These are phyloP conservation scores for Forbesichthys agassizii DNA, from an alignment of 2,113 vertebrate species.

Conservation along the genomic window DNA sequence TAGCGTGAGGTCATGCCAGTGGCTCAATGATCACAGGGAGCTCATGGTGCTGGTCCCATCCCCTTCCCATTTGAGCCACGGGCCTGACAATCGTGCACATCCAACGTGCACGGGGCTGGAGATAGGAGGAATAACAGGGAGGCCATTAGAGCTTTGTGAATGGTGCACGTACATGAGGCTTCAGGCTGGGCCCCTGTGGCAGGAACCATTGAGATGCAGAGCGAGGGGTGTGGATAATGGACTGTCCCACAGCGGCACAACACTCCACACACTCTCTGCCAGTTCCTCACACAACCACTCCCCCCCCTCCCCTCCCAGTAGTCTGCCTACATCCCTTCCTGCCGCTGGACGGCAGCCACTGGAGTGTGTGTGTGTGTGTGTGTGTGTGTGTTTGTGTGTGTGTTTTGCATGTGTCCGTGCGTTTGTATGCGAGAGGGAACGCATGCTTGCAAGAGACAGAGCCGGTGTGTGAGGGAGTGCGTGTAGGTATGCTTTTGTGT, in stretches of 20 bases:
- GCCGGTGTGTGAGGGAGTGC: background rate
- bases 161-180: slow-evolving; percentile 34
- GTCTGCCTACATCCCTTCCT: slow-evolving; percentile 57
- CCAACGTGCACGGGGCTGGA: slow-evolving; percentile 29
- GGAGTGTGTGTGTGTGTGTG: slow-evolving; percentile 38
- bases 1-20: slow-evolving; percentile 14
- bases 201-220: slow-evolving; percentile 64
- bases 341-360: slow-evolving; percentile 58
- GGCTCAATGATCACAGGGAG: slow-evolving; percentile 33
- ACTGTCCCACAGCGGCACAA: slow-evolving; percentile 60
- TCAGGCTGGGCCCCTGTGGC: slow-evolving; percentile 41
- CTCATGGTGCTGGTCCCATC: slow-evolving; percentile 10
- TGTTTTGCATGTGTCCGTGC: background rate
- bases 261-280: slow-evolving; percentile 45
- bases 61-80: background rate
- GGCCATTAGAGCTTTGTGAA: slow-evolving; percentile 9
- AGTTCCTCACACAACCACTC: slow-evolving; percentile 59
- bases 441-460: background rate
- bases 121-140: slow-evolving; percentile 8
- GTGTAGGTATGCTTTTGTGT: background rate
- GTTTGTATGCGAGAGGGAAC: background rate
- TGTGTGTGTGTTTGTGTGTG: slow-evolving; percentile 19
- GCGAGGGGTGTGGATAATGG: slow-evolving; percentile 61
- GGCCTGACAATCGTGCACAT: slow-evolving; percentile 23
- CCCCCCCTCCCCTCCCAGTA: slow-evolving; percentile 23